Evolutionary conservation across 2,888 invertebrate species (phyloP).

Genomic region (Monoplex corrugatus): DNA sequence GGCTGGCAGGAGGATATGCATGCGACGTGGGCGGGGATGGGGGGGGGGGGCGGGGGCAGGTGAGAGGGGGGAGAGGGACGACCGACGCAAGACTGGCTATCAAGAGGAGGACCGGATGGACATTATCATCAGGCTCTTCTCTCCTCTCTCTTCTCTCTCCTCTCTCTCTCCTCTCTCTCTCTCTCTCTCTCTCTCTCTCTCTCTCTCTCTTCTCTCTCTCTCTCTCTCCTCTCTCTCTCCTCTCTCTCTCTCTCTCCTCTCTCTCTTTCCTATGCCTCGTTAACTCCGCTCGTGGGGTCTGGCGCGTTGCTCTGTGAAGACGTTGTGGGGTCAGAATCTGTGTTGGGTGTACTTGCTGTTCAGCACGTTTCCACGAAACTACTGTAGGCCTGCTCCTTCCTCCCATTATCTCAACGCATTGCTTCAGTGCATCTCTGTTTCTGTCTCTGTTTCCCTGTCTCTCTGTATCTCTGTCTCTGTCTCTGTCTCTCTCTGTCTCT

Average conservation of each 20-base stretch:
- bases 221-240: not conserved
- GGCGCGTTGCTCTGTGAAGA: too few relatives aligned
- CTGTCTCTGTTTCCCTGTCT: conserved; percentile 16
- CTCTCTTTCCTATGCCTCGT: not conserved
- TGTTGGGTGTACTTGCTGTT: too few relatives aligned
- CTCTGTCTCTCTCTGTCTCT: conserved; percentile 22
- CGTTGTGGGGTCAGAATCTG: too few relatives aligned
- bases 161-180: not conserved
- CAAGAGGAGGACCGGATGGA: too few relatives aligned
- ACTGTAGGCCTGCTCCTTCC: too few relatives aligned
- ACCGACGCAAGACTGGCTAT: too few relatives aligned
- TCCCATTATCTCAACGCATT: too few relatives aligned
- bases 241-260: not conserved
- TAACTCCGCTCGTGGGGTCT: not conserved
- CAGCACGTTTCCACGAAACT: too few relatives aligned
- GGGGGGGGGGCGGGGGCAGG: not conserved
- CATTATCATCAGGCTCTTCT: not conserved
- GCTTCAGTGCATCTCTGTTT: too few relatives aligned
- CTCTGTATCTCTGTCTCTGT: conserved; percentile 12
- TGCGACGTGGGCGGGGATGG: not conserved
- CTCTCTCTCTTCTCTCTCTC: not conserved
- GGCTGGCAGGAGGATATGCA: not conserved
- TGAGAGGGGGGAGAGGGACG: not conserved
- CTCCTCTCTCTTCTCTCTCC: not conserved
- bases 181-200: not conserved